Base-by-base conservation (phyloP, 2,113 vertebrate species). In the Axis porcinus region DNA sequence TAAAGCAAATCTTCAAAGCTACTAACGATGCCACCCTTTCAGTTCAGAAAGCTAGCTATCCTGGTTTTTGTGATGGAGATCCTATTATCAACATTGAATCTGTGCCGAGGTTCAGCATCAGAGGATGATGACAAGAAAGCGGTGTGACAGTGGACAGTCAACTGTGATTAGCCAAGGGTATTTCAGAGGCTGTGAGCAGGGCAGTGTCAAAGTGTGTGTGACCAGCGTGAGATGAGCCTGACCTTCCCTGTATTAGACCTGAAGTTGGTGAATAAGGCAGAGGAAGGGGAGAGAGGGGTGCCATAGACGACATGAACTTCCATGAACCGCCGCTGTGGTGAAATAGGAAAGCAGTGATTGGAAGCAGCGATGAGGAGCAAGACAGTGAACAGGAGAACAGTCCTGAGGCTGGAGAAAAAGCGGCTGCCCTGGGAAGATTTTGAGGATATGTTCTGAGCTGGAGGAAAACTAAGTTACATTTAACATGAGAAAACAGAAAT, bases 1-100 rank as follows among this genome's bases (percentile, higher is more conserved):
- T 84, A 91, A 94, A 27, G 17, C 47, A 78, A 55, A 86, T 95
- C 70, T 89, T 96, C 21, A 47, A 83, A 86, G 40, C 78, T 54
- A 15, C 50, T n/a, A 47, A 81, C 1, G 3, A 27, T 40, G 14
- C 78, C 52, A 54, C 1, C 67, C 25, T 93, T 85, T 89, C 11
- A 33, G 47, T 70, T n/a, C 33, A 45, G 16, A 79, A 70, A 70
- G 43, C 33, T 70, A 10, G n/a, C 27, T 67, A 16, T 84, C 85
- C 76, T 92, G 47, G 57, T 92, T 78, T 45, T 85, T 28, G 16
- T 89, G 57, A 84, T 27, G 27, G 19, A 36, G 16, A 45, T 25
- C 16, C 1, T 30, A 50, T 95, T n/a, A 76, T 85, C 55, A 40
- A 43, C 40, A 50, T 1, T 27, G 57, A 79, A 23, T 57, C 67